Percentiles rank a stretch among this genome's conserved stretches.
phyloP scores from a whole-genome alignment of 2,113 vertebrate genomes.

The Galbula dea region DNA sequence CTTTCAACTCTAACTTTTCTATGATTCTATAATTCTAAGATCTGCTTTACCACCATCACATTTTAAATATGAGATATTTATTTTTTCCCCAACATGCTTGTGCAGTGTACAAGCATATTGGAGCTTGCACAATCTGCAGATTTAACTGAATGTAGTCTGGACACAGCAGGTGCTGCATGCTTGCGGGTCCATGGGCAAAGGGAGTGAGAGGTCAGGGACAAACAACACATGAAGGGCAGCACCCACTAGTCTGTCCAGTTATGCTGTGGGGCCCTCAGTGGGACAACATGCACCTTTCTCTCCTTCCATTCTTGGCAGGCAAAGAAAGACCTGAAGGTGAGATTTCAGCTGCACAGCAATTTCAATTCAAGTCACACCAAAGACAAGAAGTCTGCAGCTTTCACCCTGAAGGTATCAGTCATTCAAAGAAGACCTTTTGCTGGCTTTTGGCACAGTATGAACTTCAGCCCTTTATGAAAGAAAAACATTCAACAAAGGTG shows the following conservation, averaged over 20 bases:
- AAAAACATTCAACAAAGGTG: neutral
- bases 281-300: neutral
- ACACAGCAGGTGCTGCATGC: rapidly evolving
- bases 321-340: neutral
- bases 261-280: neutral
- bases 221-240: neutral
- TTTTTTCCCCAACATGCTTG: neutral
- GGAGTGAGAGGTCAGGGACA: neutral
- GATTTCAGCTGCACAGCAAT: neutral
- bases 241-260: neutral
- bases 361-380: neutral
- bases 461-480: neutral
- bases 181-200: neutral
- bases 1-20: too few species aligned
- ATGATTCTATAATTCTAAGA: neutral
- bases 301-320: rapidly evolving
- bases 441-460: neutral
- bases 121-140: neutral
- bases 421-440: neutral
- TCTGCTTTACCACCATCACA: neutral
- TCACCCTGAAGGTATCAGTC: neutral
- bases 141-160: neutral
- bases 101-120: neutral
- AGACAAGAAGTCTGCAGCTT: neutral
- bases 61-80: too few species aligned